Base-by-base conservation (phyloP, 2,113 vertebrate genomes). In the Pagrus major region DNA sequence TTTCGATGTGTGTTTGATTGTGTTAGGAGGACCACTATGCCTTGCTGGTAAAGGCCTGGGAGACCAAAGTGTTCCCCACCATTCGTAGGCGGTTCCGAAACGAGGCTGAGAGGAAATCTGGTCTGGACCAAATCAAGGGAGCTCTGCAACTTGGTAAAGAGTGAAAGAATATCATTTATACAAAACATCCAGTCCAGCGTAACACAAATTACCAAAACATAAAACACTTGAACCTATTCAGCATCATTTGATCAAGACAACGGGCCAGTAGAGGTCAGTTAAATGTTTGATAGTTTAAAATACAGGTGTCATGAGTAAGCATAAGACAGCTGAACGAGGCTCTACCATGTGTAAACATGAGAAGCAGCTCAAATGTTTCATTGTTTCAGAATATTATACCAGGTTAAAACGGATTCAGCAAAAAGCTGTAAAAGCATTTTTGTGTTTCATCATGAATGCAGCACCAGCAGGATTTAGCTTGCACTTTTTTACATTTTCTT, bases 31-130 rank as follows among this genome's bases (percentile, higher is more conserved):
- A 99, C 86, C 98, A 99, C 89, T 99, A 99, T 2, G 98, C 97
- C 52, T 92, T 99, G 79, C 94, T 99, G 78, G 98, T 99, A 56
- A 99, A 99, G 94, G 98, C 98, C 11, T 99, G 98, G 98, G 98
- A 99, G 91, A 98, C 97, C 25, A 99, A 99, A 89, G 98, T 99
- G 61, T 99, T 99, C 83, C 98, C 98, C 27, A 99, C 97, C 5
- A 99, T 99, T 89, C 95, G 98, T n/a, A 97, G 97, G 81, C 95
- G 98, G 10, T 99, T 99, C 93, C 97, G 98, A 56, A 99, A 99
- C 2, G 98, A 99, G 83, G 98, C 98, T 2, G 98, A 99, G 86
- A 95, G 98, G 83, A 99, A 99, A 80, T 99, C 98, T 2, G 98
- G 98, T 20, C 80, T 99, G 91, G 98, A 99, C 88, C 98, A 99